Conservation (phyloP, 2,113 vertebrate species). For the Apaloderma vittatum region DNA sequence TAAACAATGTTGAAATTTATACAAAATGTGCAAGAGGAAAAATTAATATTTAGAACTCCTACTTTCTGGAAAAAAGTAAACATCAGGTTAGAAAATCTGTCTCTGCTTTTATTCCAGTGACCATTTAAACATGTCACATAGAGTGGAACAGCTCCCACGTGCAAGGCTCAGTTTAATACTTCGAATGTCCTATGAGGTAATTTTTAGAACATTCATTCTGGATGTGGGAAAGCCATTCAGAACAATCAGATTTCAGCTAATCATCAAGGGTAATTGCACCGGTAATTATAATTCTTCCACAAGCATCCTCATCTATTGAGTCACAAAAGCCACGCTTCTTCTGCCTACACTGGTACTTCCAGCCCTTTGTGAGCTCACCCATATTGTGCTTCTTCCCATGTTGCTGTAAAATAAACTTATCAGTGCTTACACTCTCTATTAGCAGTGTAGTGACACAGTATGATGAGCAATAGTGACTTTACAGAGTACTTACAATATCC, state of each 20-base stretch:
- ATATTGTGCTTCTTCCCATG: background rate
- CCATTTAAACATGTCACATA: background rate
- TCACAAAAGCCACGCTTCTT: background rate
- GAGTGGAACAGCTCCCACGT: background rate
- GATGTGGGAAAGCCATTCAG: background rate
- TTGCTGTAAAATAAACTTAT: background rate
- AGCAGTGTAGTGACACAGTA: background rate
- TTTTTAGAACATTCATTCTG: background rate
- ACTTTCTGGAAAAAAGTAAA: background rate
- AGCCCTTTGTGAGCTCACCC: background rate
- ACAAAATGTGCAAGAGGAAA: accelerated
- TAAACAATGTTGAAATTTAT: background rate
- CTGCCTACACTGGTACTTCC: background rate
- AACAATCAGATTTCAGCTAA: background rate
- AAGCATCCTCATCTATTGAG: background rate
- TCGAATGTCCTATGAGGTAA: background rate
- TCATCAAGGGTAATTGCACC: background rate
- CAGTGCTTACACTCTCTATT: background rate
- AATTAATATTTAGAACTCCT: background rate
- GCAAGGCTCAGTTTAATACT: background rate
- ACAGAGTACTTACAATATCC: background rate
- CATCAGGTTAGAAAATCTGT: background rate
- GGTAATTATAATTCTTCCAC: background rate
- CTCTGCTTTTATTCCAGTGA: background rate
- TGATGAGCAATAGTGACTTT: background rate